phyloP scores from a whole-genome alignment of 2,113 vertebrate species.

The Oxygymnocypris stewartii region DNA sequence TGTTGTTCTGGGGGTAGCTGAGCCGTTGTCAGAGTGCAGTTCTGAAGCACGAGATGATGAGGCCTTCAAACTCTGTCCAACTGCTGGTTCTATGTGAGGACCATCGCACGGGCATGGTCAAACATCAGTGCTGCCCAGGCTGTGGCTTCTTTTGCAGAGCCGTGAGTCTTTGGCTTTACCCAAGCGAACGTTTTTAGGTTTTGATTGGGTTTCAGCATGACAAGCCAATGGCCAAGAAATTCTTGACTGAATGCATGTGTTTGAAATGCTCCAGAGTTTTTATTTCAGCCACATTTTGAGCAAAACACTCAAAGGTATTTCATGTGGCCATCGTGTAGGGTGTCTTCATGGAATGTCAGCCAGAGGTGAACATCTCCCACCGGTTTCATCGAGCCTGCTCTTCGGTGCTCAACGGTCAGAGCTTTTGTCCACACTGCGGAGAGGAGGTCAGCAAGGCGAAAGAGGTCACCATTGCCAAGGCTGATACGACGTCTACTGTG shows the following conservation, averaged over 20 bases:
- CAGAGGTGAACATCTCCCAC: constrained; percentile 92
- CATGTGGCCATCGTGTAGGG: constrained; percentile 74
- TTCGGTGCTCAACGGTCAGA: constrained; percentile 87
- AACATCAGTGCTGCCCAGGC: constrained; percentile 97
- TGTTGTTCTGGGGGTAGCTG: constrained; percentile 72
- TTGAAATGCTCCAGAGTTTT: neutral
- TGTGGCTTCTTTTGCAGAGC: constrained; percentile 97
- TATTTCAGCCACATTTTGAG: constrained; percentile 4
- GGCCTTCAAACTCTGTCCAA: constrained; percentile 93
- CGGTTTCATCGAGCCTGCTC: constrained; percentile 92
- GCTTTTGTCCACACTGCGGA: constrained; percentile 97
- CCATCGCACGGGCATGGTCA: constrained; percentile 94
- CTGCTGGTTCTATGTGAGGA: constrained; percentile 95
- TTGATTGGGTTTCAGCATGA: constrained; percentile 26
- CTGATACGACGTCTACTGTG: constrained; percentile 93
- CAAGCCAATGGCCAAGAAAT: neutral
- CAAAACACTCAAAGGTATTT: neutral
- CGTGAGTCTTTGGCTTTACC: constrained; percentile 74
- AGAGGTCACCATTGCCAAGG: constrained; percentile 97
- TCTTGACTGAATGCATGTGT: neutral
- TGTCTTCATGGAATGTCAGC: constrained; percentile 98
- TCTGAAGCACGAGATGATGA: constrained; percentile 96
- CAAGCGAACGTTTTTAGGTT: neutral
- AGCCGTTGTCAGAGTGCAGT: constrained; percentile 89
- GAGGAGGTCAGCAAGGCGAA: constrained; percentile 92